Conservation (phyloP, 1,140 invertebrate genomes). For the Drosophila kepulauana region DNA sequence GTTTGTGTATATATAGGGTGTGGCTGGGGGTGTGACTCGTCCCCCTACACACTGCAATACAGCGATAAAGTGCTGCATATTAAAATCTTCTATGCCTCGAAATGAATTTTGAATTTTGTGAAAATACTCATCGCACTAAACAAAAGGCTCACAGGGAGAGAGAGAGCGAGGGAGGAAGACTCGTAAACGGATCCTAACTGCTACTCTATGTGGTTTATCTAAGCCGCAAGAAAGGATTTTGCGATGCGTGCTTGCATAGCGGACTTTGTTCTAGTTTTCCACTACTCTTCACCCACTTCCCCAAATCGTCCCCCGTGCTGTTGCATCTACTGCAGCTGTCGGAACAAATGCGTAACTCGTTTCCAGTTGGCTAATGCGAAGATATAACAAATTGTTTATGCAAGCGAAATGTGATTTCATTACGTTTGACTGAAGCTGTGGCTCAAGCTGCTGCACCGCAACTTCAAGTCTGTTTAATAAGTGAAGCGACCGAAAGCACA, state of each 20-base stretch:
- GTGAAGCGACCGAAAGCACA: not conserved
- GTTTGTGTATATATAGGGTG: not conserved
- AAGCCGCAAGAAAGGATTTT: conserved; percentile 50
- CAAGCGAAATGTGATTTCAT: conserved; percentile 54
- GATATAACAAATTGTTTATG: conserved; percentile 53
- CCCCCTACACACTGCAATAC: conserved; percentile 43
- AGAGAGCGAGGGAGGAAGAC: not conserved
- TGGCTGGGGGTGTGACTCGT: not conserved
- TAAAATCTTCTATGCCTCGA: conserved; percentile 59
- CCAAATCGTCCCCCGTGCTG: too few relatives aligned
- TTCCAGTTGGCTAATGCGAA: conserved; percentile 55
- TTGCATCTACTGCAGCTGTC: conserved; percentile 16
- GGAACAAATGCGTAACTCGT: conserved; percentile 53
- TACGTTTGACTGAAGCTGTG: conserved; percentile 42
- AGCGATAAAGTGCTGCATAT: conserved; percentile 65
- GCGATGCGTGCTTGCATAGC: conserved; percentile 37
- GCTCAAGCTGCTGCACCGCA: conserved; percentile 2
- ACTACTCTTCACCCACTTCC: not conserved
- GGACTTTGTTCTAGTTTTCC: conserved; percentile 39
- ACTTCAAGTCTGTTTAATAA: conserved; percentile 5
- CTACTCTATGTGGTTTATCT: conserved; percentile 22
- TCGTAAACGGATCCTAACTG: not conserved
- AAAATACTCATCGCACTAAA: conserved; percentile 53
- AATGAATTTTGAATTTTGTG: conserved; percentile 61
- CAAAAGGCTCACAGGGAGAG: conserved; percentile 20